These are phyloP conservation scores for Sebastes iracundus DNA, from an alignment of 2,797 vertebrate species.

Conservation along the genomic window DNA sequence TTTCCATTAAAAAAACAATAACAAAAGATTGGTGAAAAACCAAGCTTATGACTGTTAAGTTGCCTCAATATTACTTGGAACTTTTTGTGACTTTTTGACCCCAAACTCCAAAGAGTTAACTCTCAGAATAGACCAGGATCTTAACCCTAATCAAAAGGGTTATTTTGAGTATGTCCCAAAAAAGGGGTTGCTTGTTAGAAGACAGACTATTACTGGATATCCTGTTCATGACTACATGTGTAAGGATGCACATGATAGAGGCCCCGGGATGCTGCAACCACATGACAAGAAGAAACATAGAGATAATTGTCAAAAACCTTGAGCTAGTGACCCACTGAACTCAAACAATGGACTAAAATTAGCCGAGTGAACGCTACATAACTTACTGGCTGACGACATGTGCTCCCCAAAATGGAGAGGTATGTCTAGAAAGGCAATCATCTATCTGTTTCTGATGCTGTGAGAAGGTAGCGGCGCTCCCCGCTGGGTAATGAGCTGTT, in stretches of 20 bases:
- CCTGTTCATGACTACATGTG: constrained; percentile 18
- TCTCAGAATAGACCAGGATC: background rate
- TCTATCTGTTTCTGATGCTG: constrained; percentile 34
- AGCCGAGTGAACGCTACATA: constrained; percentile 11
- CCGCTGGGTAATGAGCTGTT: constrained; percentile 62
- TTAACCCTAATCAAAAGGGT: background rate
- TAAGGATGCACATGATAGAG: background rate
- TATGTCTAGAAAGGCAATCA: constrained; percentile 31
- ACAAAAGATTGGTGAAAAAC: background rate
- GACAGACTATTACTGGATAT: constrained; percentile 32
- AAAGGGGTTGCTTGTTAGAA: background rate
- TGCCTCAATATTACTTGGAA: background rate
- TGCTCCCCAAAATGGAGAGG: constrained; percentile 6
- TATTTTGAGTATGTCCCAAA: constrained; percentile 11
- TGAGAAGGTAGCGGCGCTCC: constrained; percentile 36
- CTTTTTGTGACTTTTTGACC: background rate
- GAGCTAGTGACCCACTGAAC: constrained; percentile 60
- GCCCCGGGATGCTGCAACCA: background rate
- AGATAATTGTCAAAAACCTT: constrained; percentile 31
- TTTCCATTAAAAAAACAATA: background rate
- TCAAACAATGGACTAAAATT: constrained; percentile 33
- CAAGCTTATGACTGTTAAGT: background rate
- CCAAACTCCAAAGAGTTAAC: background rate
- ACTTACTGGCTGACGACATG: background rate
- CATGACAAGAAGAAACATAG: background rate